These are phyloP conservation scores for Nestor notabilis DNA, from an alignment of 2,113 vertebrate species.

Conservation along the genomic window DNA sequence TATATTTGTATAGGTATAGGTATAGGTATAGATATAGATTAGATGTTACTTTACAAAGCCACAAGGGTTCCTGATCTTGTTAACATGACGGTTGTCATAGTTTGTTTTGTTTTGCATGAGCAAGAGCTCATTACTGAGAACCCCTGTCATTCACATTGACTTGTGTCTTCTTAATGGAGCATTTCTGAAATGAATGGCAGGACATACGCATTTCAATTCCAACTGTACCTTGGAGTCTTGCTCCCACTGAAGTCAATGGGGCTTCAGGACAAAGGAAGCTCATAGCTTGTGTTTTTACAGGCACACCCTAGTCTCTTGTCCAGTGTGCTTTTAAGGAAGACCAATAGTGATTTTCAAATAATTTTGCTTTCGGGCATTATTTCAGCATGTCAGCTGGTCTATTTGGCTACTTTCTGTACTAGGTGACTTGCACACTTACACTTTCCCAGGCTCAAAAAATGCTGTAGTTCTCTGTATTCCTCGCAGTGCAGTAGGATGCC, in stretches of 20 bases:
- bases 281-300: background rate
- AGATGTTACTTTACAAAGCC: conserved; percentile 48
- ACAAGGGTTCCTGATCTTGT: conserved; percentile 53
- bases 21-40: conserved; percentile 40
- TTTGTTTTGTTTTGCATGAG: conserved; percentile 62
- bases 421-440: background rate
- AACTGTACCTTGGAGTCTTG: background rate
- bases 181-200: conserved; percentile 42
- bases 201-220: background rate
- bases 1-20: conserved; percentile 42
- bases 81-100: conserved; percentile 60
- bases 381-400: background rate
- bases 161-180: conserved; percentile 21
- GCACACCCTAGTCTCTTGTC: background rate
- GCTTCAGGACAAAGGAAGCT: conserved; percentile 7
- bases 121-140: conserved; percentile 43
- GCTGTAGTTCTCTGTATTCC: background rate
- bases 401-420: background rate
- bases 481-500: background rate
- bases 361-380: background rate
- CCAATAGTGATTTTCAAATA: background rate
- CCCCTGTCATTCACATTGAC: conserved; percentile 46
- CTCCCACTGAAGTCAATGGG: background rate
- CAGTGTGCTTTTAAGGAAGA: background rate
- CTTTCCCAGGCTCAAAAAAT: background rate